Evolutionary conservation across 2,888 invertebrate species (phyloP).

Genomic region (Hypomecis punctinalis): DNA sequence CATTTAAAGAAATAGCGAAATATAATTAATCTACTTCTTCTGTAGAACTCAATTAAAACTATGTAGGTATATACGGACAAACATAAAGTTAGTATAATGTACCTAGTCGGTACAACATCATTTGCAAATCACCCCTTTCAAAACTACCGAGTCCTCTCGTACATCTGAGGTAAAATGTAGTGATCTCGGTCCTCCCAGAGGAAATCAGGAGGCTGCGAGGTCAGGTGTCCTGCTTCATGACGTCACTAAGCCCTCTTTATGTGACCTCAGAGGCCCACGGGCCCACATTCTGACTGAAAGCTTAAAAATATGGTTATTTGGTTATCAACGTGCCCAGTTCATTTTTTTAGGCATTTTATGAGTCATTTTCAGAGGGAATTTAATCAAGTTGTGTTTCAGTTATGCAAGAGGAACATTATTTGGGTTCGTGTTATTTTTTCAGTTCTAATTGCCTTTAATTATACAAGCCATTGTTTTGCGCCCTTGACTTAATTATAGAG

Average conservation of each 20-base stretch:
- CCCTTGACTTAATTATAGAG: too few species aligned
- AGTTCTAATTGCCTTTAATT: too few species aligned
- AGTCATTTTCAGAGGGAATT: constrained; percentile 2
- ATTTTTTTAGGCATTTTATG: constrained; percentile 8
- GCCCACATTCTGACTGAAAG: constrained; percentile 4
- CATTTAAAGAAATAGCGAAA: too few species aligned
- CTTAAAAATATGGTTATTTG: constrained; percentile 15
- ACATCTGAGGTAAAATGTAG: constrained; percentile 17
- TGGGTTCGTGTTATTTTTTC: too few species aligned
- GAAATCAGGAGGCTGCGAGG: constrained; percentile 38
- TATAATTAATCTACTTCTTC: too few species aligned
- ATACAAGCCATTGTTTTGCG: too few species aligned
- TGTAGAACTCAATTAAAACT: too few species aligned
- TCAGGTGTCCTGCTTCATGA: constrained; percentile 33
- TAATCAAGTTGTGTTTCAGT: not conserved
- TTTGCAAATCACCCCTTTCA: constrained; percentile 4
- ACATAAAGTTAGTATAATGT: not conserved
- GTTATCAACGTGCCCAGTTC: constrained; percentile 13
- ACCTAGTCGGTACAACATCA: not conserved
- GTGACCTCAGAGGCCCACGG: constrained; percentile 5
- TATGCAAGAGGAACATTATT: too few species aligned
- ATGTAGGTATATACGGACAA: too few species aligned
- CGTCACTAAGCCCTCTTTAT: constrained; percentile 16
- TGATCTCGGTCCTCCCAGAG: constrained; percentile 27
- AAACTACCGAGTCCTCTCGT: constrained; percentile 5